Evolutionary conservation across 2,888 invertebrate genomes (phyloP).

Genomic region (Tetragnatha montana): DNA sequence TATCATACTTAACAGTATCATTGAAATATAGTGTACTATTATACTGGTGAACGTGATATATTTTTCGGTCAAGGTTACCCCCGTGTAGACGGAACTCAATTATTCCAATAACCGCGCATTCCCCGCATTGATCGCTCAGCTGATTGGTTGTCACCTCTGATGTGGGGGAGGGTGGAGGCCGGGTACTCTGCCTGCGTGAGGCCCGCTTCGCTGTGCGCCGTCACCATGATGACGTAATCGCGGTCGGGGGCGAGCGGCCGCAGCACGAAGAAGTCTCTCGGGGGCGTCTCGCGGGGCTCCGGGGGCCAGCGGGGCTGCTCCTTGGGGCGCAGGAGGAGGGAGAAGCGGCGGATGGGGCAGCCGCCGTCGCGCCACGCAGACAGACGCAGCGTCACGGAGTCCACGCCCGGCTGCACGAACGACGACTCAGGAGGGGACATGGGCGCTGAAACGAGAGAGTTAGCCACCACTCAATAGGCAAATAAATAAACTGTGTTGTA

Average conservation of each 20-base stretch:
- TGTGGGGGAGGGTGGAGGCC: constrained; percentile 65
- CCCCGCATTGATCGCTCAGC: no score
- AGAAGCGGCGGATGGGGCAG: constrained; percentile 75
- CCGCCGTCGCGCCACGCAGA: constrained; percentile 75
- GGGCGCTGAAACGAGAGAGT: constrained; percentile 75
- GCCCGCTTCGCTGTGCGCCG: constrained; percentile 70
- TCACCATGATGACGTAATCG: constrained; percentile 69
- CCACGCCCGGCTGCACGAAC: constrained; percentile 74
- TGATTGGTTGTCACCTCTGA: no score
- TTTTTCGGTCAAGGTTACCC: no score
- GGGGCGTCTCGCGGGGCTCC: constrained; percentile 47
- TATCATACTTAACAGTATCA: no score
- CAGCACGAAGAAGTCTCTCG: constrained; percentile 36
- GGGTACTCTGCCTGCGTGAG: constrained; percentile 65
- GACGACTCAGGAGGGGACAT: constrained; percentile 75
- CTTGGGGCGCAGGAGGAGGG: constrained; percentile 74
- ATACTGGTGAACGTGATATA: no score
- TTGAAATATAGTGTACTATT: no score
- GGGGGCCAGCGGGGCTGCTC: constrained; percentile 66
- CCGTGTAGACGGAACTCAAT: no score
- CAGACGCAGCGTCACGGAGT: constrained; percentile 75
- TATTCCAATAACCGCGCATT: no score
- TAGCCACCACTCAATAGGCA: no score
- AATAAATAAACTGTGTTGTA: no score
- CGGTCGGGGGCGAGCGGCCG: constrained; percentile 63